These are phyloP conservation scores for Daboia siamensis DNA, from an alignment of 2,113 vertebrate species.

Conservation along the genomic window DNA sequence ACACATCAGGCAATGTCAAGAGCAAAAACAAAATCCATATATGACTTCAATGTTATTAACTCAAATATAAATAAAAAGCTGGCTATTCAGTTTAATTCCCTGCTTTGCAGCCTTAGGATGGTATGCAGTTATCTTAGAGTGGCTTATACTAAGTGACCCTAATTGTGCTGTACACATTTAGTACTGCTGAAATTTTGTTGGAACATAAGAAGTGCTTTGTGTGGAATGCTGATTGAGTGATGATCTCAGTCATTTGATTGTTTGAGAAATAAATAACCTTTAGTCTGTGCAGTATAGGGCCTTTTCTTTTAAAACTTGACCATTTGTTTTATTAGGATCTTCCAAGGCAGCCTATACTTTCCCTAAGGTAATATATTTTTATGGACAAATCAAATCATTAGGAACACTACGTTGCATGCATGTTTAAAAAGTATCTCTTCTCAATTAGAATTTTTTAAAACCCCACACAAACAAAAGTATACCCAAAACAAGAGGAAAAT, in stretches of 20 bases:
- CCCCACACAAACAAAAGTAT: neutral
- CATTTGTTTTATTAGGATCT: neutral
- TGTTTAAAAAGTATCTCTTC: slow-evolving; percentile 21
- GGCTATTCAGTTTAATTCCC: slow-evolving; percentile 24
- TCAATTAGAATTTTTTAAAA: slow-evolving; percentile 24
- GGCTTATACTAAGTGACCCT: slow-evolving; percentile 27
- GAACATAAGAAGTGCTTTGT: slow-evolving; percentile 60
- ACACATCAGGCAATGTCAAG: slow-evolving; percentile 71
- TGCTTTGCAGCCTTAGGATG: slow-evolving; percentile 37
- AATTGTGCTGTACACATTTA: slow-evolving; percentile 33
- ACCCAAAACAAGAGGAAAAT: neutral
- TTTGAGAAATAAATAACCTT: slow-evolving; percentile 48
- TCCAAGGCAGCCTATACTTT: slow-evolving; percentile 54
- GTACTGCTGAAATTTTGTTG: slow-evolving; percentile 30
- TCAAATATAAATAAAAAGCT: slow-evolving; percentile 58
- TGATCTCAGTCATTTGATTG: slow-evolving; percentile 36
- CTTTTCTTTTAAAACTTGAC: slow-evolving; percentile 28
- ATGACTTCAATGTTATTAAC: slow-evolving; percentile 65
- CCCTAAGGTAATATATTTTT: slow-evolving; percentile 47
- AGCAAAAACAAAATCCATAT: slow-evolving; percentile 51
- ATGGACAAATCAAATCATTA: neutral
- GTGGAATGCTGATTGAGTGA: slow-evolving; percentile 29
- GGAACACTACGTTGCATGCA: slow-evolving; percentile 13
- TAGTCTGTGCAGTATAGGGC: slow-evolving; percentile 44
- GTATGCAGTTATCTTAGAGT: slow-evolving; percentile 2